These are phyloP conservation scores for Nesidiocoris tenuis DNA, from an alignment of 2,888 invertebrate genomes.

Conservation along the genomic window DNA sequence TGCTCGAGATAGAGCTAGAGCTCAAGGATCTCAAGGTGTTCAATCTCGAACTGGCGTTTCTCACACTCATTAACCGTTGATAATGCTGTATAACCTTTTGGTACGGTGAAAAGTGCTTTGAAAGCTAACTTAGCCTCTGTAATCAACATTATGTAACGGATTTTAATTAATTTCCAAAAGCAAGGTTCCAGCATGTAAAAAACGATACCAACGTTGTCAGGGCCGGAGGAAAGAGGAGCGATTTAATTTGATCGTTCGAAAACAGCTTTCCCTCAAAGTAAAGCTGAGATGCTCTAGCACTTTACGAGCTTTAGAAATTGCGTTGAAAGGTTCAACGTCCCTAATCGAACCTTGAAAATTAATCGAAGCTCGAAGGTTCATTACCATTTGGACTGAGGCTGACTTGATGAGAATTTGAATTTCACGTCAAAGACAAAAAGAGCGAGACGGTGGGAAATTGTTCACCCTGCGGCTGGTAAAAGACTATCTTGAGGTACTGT, in stretches of 20 bases:
- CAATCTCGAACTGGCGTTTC: too few species aligned
- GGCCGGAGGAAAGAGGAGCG: neutral
- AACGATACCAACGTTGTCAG: too few species aligned
- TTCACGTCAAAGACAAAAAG: neutral
- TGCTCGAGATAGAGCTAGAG: too few species aligned
- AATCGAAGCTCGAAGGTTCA: neutral
- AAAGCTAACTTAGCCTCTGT: too few species aligned
- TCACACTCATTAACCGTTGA: too few species aligned
- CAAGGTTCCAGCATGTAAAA: too few species aligned
- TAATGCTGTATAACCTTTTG: too few species aligned
- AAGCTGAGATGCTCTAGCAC: neutral
- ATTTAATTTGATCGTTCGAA: neutral
- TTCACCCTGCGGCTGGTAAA: neutral
- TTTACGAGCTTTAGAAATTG: neutral
- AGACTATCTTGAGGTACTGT: neutral
- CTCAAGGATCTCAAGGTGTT: too few species aligned
- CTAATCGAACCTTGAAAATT: neutral
- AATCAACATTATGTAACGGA: too few species aligned
- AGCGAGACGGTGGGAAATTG: neutral
- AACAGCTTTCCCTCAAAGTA: neutral
- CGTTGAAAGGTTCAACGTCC: neutral
- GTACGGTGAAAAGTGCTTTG: too few species aligned
- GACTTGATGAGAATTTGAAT: neutral
- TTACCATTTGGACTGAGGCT: neutral
- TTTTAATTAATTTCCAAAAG: too few species aligned